phyloP scores from a whole-genome alignment of 1,140 invertebrate species.

The Dendrolimus kikuchii region DNA sequence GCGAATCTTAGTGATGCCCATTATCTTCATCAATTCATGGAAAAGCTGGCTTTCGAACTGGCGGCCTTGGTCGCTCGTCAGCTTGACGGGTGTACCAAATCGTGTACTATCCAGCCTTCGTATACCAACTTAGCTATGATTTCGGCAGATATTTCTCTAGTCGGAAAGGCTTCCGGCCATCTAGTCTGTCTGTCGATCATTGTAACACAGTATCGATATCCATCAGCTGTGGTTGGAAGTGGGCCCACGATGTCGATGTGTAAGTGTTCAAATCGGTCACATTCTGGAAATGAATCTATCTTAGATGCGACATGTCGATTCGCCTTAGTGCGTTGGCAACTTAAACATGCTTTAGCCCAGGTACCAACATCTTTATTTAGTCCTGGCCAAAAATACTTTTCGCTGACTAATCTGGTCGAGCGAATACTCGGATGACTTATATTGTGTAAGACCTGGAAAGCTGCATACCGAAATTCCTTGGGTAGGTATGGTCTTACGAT shows the following conservation, averaged over 20 bases:
- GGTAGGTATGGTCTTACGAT: too few species aligned
- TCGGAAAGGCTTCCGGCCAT: slow-evolving; percentile 63
- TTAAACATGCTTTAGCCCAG: slow-evolving; percentile 1
- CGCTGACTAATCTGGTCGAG: too few species aligned
- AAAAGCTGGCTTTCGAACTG: slow-evolving; percentile 40
- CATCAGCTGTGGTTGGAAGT: neutral
- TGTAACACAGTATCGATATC: slow-evolving; percentile 9
- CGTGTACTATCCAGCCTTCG: slow-evolving; percentile 29
- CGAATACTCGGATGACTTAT: too few species aligned
- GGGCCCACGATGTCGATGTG: neutral
- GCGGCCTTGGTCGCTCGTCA: slow-evolving; percentile 36
- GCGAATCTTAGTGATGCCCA: too few species aligned
- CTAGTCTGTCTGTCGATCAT: slow-evolving; percentile 57
- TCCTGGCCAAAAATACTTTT: slow-evolving; percentile 1
- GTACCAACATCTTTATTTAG: slow-evolving; percentile 2
- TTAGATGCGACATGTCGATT: neutral
- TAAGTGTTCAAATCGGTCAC: slow-evolving; percentile 3
- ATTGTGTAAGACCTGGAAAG: too few species aligned
- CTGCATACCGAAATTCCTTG: too few species aligned
- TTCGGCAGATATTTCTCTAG: slow-evolving; percentile 41
- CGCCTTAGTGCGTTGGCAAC: neutral
- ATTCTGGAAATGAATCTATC: neutral
- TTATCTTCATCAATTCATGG: too few species aligned
- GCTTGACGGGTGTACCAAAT: slow-evolving; percentile 30
- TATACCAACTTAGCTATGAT: slow-evolving; percentile 27